These are phyloP conservation scores for Selenia dentaria DNA, from an alignment of 2,888 invertebrate species.

Conservation along the genomic window DNA sequence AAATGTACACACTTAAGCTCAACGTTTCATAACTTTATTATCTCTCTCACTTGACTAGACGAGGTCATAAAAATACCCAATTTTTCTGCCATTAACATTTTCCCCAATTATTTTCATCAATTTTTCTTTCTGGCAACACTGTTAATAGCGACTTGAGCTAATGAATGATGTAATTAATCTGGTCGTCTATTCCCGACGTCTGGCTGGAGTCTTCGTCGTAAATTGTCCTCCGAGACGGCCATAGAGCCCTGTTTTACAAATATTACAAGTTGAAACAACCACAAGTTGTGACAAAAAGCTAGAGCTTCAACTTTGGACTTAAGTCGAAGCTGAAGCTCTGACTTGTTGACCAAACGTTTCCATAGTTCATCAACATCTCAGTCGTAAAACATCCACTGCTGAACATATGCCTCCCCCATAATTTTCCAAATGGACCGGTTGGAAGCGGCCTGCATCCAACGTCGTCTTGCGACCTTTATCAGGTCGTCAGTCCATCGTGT, in stretches of 20 bases:
- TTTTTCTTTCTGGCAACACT: conserved; percentile 15
- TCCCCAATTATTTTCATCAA: conserved; percentile 5
- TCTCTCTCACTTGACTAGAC: conserved; percentile 2
- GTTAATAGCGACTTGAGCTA: conserved; percentile 16
- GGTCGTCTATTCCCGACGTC: conserved; percentile 1
- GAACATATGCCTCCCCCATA: no score
- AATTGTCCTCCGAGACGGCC: conserved; percentile 5
- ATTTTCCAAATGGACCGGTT: no score
- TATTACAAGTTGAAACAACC: background rate
- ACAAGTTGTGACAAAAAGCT: no score
- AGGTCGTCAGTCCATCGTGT: no score
- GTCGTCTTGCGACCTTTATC: no score
- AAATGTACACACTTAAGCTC: background rate
- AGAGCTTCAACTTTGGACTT: no score
- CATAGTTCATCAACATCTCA: no score
- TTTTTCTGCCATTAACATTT: conserved; percentile 10
- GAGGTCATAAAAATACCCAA: conserved; percentile 12
- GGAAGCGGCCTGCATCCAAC: no score
- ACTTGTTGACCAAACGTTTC: no score
- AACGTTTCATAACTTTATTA: conserved; percentile 8
- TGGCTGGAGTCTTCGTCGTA: conserved; percentile 5
- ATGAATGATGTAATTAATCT: conserved; percentile 20
- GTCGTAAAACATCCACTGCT: no score
- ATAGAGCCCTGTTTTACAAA: background rate
- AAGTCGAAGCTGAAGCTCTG: no score